phyloP scores from a whole-genome alignment of 2,113 vertebrate species.

The Ceratotherium simum region DNA sequence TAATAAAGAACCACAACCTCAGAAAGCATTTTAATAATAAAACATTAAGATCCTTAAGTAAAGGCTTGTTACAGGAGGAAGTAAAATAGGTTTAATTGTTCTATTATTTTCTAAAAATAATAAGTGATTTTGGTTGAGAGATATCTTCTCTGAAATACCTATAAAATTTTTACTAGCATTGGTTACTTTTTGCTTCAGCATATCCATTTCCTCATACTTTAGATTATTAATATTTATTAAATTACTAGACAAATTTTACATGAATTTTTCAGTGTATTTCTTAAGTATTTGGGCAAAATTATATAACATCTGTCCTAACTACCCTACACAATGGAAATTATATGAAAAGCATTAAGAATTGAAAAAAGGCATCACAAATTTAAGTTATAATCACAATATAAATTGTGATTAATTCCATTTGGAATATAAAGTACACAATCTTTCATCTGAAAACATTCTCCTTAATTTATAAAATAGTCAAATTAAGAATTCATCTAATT shows the following conservation, averaged over 20 bases:
- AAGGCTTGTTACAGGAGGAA: neutral
- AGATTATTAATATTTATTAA: conserved; percentile 29
- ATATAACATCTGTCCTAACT: neutral
- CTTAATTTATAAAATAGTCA: conserved; percentile 13
- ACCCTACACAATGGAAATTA: conserved; percentile 5
- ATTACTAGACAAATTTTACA: neutral
- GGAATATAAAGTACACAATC: neutral
- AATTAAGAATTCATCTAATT: conserved; percentile 29
- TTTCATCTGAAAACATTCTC: neutral
- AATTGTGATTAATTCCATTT: conserved; percentile 50
- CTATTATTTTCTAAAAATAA: conserved; percentile 25
- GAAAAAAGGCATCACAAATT: neutral
- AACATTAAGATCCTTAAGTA: neutral
- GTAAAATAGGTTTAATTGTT: neutral
- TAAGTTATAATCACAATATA: conserved; percentile 21
- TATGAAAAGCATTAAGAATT: neutral
- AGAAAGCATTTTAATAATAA: conserved; percentile 12
- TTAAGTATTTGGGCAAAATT: conserved; percentile 25
- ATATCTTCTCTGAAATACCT: neutral
- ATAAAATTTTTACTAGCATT: neutral
- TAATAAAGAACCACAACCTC: neutral
- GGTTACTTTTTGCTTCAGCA: conserved; percentile 15
- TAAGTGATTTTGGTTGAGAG: neutral
- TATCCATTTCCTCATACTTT: neutral
- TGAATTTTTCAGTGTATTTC: conserved; percentile 22